phyloP scores from a whole-genome alignment of 2,888 invertebrate genomes.

The Lasioglossum oenotherae region DNA sequence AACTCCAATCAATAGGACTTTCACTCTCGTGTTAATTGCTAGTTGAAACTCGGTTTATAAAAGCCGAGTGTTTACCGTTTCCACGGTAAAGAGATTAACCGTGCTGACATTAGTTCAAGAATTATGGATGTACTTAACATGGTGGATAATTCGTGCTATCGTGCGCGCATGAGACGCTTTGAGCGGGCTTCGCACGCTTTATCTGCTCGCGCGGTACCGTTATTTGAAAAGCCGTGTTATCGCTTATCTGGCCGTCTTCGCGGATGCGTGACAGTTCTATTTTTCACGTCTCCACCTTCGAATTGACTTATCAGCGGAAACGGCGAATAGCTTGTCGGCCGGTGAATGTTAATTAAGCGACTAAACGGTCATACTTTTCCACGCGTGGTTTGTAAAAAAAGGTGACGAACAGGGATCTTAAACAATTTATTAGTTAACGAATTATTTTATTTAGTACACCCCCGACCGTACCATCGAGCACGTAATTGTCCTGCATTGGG shows the following conservation, averaged over 20 bases:
- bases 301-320: slow-evolving; percentile 57
- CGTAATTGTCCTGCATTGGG: not conserved
- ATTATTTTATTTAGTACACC: not conserved
- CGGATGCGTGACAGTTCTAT: slow-evolving; percentile 50
- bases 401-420: not conserved
- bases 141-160: slow-evolving; percentile 14
- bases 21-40: not conserved
- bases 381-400: not conserved
- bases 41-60: not conserved
- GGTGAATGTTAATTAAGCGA: slow-evolving; percentile 22
- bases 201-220: slow-evolving; percentile 57
- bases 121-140: not conserved
- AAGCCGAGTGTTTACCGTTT: not conserved
- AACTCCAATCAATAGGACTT: not conserved
- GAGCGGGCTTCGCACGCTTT: slow-evolving; percentile 29
- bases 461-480: not conserved
- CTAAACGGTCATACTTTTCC: not conserved
- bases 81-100: not conserved
- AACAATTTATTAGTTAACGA: not conserved
- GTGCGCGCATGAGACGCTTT: slow-evolving; percentile 13
- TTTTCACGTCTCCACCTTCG: slow-evolving; percentile 52
- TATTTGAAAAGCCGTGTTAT: slow-evolving; percentile 63
- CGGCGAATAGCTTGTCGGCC: slow-evolving; percentile 11
- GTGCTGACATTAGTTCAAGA: not conserved
- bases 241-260: slow-evolving; percentile 58